These are phyloP conservation scores for Catostomus latipinnis DNA, from an alignment of 2,797 vertebrate species.

Conservation along the genomic window DNA sequence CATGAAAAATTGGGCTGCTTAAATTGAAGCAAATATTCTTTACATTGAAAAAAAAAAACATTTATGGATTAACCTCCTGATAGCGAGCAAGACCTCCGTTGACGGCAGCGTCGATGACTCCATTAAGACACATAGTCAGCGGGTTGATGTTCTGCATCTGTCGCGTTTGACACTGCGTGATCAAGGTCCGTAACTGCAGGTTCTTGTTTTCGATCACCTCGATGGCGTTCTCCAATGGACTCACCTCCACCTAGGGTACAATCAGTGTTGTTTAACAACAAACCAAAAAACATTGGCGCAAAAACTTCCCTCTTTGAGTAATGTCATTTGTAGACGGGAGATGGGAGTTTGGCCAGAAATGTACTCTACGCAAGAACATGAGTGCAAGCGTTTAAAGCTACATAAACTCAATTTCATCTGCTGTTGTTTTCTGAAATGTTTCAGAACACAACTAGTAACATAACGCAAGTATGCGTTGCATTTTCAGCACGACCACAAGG, in stretches of 20 bases:
- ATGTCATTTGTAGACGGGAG: background rate
- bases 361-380: background rate
- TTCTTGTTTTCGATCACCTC: conserved; percentile 99
- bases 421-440: no score
- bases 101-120: conserved; percentile 96
- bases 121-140: conserved; percentile 98
- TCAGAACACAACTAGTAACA: no score
- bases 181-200: conserved; percentile 91
- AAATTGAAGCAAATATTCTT: no score
- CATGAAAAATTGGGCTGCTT: no score
- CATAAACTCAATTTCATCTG: no score
- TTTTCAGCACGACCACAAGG: background rate
- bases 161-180: conserved; percentile 92
- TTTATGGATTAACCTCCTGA: conserved; percentile 84
- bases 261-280: background rate
- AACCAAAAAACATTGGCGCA: background rate
- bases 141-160: conserved; percentile 99
- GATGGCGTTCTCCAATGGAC: conserved; percentile 96
- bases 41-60: background rate
- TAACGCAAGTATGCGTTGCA: background rate
- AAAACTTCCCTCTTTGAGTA: background rate
- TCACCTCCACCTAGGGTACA: conserved; percentile 89
- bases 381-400: no score
- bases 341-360: background rate
- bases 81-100: conserved; percentile 96